phyloP scores from a whole-genome alignment of 2,113 vertebrate genomes.

The Amphilophus citrinellus region DNA sequence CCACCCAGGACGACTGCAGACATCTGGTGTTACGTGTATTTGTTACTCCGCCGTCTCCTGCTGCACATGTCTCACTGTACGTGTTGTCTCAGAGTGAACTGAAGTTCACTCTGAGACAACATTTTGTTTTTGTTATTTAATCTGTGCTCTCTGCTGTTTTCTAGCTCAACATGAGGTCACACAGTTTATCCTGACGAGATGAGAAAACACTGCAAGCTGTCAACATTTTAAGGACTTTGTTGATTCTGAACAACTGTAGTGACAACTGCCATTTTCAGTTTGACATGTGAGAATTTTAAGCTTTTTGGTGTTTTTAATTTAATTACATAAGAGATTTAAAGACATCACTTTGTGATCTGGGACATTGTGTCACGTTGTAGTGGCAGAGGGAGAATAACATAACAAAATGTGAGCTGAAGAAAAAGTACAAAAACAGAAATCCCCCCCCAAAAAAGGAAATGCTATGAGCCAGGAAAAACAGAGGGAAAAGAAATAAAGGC shows the following conservation, averaged over 20 bases:
- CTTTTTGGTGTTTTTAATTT: rapidly evolving
- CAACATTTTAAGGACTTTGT: neutral
- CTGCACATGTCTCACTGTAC: neutral
- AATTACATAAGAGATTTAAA: neutral
- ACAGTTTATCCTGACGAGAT: neutral
- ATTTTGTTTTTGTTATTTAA: constrained; percentile 46
- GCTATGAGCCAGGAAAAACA: too few relatives aligned
- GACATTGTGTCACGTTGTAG: neutral
- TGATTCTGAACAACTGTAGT: neutral
- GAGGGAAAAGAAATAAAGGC: too few relatives aligned
- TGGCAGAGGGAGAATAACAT: neutral
- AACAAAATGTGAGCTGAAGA: neutral
- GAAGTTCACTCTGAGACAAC: constrained; percentile 42
- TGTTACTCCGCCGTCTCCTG: constrained; percentile 27
- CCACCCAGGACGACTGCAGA: constrained; percentile 43
- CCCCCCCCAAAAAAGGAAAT: neutral
- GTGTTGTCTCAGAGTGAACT: too few relatives aligned
- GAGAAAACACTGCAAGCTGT: neutral
- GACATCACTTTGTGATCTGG: neutral
- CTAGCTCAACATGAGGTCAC: neutral
- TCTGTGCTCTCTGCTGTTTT: constrained; percentile 20
- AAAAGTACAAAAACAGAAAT: neutral
- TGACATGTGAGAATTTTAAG: neutral
- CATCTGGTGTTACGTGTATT: constrained; percentile 72
- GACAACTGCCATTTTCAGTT: neutral